Conservation (phyloP, 1,140 invertebrate species). For the Bilobella aurantiaca region DNA sequence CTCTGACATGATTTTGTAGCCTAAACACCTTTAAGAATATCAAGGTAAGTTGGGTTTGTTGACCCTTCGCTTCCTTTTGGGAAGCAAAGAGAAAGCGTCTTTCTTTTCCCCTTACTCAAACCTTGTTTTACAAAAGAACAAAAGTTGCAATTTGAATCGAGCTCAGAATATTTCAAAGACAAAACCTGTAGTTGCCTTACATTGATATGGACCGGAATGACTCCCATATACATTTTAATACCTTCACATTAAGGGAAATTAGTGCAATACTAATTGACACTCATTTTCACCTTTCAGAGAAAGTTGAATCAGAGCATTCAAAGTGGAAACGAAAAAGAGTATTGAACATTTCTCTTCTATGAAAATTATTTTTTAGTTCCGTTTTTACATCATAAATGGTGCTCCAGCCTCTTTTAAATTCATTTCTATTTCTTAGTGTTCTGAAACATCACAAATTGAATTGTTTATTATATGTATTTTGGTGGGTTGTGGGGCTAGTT, state of each 20-base stretch:
- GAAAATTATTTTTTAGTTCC: too few relatives aligned
- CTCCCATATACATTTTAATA: neutral
- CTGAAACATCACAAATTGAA: neutral
- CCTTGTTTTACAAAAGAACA: neutral
- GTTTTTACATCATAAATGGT: too few relatives aligned
- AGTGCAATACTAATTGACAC: neutral
- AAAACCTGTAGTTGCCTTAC: slow-evolving; percentile 5
- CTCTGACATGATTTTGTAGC: neutral
- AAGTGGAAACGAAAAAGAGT: too few relatives aligned
- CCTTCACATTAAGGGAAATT: neutral
- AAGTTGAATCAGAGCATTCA: too few relatives aligned
- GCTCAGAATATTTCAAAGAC: neutral
- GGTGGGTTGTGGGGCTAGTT: neutral
- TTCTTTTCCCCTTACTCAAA: neutral
- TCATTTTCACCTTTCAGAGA: neutral
- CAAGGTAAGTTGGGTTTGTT: neutral
- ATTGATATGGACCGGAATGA: neutral
- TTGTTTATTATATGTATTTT: neutral
- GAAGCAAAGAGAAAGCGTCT: neutral
- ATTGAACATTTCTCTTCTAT: too few relatives aligned
- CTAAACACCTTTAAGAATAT: neutral
- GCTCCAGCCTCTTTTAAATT: neutral
- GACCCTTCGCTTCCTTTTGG: neutral
- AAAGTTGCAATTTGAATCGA: neutral
- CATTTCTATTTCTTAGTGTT: neutral